Base-by-base conservation (phyloP, 2,797 vertebrate genomes). In the Antrozous pallidus region DNA sequence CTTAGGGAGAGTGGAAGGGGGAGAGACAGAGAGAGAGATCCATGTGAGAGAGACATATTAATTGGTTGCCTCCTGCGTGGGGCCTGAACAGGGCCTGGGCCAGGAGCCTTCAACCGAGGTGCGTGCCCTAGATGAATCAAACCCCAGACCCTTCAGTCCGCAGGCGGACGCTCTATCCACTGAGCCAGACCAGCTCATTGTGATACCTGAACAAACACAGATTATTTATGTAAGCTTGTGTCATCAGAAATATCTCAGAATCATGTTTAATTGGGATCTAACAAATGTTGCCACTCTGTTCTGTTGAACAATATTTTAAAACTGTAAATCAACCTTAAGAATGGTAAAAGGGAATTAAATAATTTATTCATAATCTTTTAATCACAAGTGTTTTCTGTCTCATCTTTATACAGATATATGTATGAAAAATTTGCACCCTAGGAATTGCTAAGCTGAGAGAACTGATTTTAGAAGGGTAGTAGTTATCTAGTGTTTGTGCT, bases 301-400 rank as follows among this genome's bases (percentile, higher is more conserved):
- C 87, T 88, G 26, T 80, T 83, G 86, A 85, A 85, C 83, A 89
- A 5, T 88, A 26, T 89, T 96, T 88, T 91, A 69, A 86, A 96
- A 80, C 71, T 85, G 87, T 94, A 89, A 94, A 88, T 91, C 82
- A 73, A 58, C 31, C 84, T 91, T 51, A 92, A 74, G 91, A 78
- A 24, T 65, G 12, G 65, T 85, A 73, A 92, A 88, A 71, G 82
- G 49, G 93, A 94, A 69, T 96, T 61, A 63, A 85, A 22, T 93
- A 77, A 94, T 83, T 90, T 96, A 91, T 87, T 91, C 54, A 51
- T 82, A 79, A 70, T 74, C 84, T 85, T 83, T 88, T 95, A n/a
- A 49, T 85, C 36, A 40, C 58, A 84, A 36, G 12, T 79, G 2
- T 88, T 90, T 94, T 91, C 63, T 65, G 31, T 74, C 63, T 92